A percentile compares a stretch with the other conserved stretches of the same genome.
Conservation (phyloP, 2,888 invertebrate species). For the Drosophila kanekoi region DNA sequence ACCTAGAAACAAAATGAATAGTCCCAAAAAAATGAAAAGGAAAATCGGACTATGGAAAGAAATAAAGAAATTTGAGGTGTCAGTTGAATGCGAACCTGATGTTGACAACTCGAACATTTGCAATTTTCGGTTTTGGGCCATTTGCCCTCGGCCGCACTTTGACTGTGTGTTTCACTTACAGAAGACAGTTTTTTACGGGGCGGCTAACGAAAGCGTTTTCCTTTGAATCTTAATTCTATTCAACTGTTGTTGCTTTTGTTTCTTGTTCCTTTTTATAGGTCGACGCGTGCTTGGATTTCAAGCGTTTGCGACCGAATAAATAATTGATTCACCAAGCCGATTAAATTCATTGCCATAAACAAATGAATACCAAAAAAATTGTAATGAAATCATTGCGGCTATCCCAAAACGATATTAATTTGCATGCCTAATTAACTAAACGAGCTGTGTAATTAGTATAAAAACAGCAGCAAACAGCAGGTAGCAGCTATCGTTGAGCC, state of each 20-base stretch:
- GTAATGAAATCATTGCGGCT: constrained; percentile 16
- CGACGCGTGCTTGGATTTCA: constrained; percentile 47
- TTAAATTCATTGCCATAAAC: constrained; percentile 52
- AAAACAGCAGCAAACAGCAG: constrained; percentile 28
- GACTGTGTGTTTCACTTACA: background rate
- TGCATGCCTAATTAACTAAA: constrained; percentile 68
- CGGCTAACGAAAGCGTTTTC: constrained; percentile 8
- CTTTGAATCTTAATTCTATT: constrained; percentile 40
- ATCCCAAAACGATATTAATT: constrained; percentile 51
- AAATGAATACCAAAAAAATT: constrained; percentile 25
- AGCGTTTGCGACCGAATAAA: constrained; percentile 39
- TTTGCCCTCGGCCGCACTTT: constrained; percentile 5
- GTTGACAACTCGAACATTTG: constrained; percentile 50
- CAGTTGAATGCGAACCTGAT: constrained; percentile 53
- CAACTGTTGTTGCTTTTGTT: constrained; percentile 19
- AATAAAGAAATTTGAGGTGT: constrained; percentile 60
- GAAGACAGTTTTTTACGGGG: constrained; percentile 3
- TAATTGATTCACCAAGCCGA: constrained; percentile 56
- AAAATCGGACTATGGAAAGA: constrained; percentile 39
- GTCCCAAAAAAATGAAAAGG: constrained; percentile 2
- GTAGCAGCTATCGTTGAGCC: constrained; percentile 24
- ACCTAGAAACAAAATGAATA: constrained; percentile 9
- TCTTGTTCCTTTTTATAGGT: constrained; percentile 12
- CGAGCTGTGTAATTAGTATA: constrained; percentile 65
- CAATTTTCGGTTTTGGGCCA: constrained; percentile 19